Evolutionary conservation across 2,888 invertebrate species (phyloP).

Genomic region (Magallana nippona): DNA sequence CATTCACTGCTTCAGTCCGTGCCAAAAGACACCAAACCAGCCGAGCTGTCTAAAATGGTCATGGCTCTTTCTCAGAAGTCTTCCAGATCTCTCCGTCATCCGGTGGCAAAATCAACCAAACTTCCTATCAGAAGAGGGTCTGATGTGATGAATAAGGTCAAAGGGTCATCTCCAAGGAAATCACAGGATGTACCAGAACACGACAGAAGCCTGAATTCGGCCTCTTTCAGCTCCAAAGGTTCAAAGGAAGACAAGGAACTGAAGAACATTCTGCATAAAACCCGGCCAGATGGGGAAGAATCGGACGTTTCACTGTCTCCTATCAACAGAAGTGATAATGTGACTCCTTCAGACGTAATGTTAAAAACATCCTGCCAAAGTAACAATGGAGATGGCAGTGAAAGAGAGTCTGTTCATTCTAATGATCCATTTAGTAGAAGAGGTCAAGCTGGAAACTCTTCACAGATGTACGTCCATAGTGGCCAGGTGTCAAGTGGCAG

Average conservation of each 20-base stretch:
- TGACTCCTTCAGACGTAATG: slow-evolving; percentile 25
- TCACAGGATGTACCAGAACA: background rate
- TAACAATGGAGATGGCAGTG: slow-evolving; percentile 10
- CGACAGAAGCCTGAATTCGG: slow-evolving; percentile 8
- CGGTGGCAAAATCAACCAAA: slow-evolving; percentile 43
- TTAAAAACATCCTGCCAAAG: background rate
- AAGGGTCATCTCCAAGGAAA: slow-evolving; percentile 22
- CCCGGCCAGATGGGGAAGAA: slow-evolving; percentile 51
- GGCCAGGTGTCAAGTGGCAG: background rate
- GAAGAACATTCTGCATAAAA: slow-evolving; percentile 42
- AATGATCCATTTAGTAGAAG: background rate
- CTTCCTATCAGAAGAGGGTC: slow-evolving; percentile 59
- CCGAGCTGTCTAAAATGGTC: slow-evolving; percentile 47
- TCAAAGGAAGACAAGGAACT: background rate
- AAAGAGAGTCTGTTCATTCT: background rate
- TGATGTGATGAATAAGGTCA: slow-evolving; percentile 45
- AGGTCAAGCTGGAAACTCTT: background rate
- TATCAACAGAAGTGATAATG: slow-evolving; percentile 30
- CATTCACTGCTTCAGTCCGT: slow-evolving; percentile 47
- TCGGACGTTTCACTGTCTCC: slow-evolving; percentile 44
- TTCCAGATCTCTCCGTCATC: background rate
- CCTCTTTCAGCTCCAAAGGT: background rate
- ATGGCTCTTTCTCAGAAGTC: slow-evolving; percentile 44
- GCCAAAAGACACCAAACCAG: slow-evolving; percentile 42
- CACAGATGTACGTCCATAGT: background rate